A percentile compares a stretch with the other conserved stretches of the same genome.
These are phyloP conservation scores for Ctenosaura bakeri DNA, from an alignment of 2,797 vertebrate species.

Conservation along the genomic window DNA sequence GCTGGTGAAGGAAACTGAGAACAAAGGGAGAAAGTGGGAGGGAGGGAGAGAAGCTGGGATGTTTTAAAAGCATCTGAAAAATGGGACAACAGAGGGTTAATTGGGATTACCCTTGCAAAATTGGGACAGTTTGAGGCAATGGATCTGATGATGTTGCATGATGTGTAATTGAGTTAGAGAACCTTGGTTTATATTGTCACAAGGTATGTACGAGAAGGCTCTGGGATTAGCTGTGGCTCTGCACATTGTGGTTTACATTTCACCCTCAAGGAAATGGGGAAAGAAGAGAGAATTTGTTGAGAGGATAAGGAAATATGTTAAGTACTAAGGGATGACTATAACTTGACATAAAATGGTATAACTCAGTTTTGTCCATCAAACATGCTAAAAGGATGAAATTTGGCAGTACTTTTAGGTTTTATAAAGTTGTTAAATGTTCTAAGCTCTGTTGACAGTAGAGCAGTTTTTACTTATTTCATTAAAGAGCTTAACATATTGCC, in stretches of 20 bases:
- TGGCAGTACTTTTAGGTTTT: background rate
- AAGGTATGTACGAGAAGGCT: background rate
- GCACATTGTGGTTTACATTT: background rate
- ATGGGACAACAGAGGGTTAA: no score
- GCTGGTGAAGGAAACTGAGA: no score
- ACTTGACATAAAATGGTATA: background rate
- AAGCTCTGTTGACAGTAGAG: background rate
- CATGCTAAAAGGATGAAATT: background rate
- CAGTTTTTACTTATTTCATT: conserved; percentile 3
- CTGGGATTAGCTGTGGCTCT: background rate
- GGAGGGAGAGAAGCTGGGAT: no score
- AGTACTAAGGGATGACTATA: background rate
- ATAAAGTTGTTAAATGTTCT: background rate
- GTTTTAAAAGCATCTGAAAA: no score
- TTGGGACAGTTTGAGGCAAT: no score
- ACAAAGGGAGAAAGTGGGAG: no score
- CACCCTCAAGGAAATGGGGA: background rate
- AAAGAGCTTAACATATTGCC: background rate
- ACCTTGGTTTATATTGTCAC: background rate
- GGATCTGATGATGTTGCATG: background rate
- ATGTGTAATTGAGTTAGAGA: background rate
- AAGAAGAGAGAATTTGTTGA: background rate
- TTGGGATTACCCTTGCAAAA: no score
- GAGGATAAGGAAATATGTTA: background rate
- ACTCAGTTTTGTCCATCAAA: background rate